Evolutionary conservation across 2,888 invertebrate species (phyloP).

Genomic region (Perithous albicinctus): DNA sequence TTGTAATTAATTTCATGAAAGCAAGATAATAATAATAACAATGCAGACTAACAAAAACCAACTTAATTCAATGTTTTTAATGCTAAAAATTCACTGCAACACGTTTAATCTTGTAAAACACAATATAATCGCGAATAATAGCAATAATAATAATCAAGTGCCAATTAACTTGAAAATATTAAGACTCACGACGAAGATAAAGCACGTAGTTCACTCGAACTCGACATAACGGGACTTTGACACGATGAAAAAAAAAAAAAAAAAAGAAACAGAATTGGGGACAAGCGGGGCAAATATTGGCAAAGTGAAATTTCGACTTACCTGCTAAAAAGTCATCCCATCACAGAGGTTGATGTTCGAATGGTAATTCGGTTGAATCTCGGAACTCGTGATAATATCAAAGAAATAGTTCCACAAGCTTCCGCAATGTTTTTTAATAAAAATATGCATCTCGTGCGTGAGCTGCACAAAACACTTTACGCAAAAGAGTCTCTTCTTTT

Average conservation of each 20-base stretch:
- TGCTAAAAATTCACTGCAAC: background rate
- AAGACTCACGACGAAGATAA: constrained; percentile 3
- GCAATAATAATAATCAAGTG: constrained; percentile 8
- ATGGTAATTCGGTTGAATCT: constrained; percentile 36
- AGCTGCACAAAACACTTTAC: background rate
- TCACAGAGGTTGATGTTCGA: constrained; percentile 50
- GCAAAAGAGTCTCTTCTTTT: background rate
- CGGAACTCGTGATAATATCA: constrained; percentile 18
- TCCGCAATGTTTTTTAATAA: constrained; percentile 45
- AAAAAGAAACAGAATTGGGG: background rate
- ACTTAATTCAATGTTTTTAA: too few species aligned
- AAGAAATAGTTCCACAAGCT: constrained; percentile 44
- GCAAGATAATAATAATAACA: background rate
- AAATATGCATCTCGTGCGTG: constrained; percentile 58
- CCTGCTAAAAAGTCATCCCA: constrained; percentile 58
- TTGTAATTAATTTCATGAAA: too few species aligned
- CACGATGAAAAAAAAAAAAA: constrained; percentile 15
- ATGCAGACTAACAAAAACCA: background rate
- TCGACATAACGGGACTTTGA: constrained; percentile 30
- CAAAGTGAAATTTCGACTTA: constrained; percentile 14
- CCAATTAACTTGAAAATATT: background rate
- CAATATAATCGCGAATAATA: too few species aligned
- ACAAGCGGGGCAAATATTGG: background rate
- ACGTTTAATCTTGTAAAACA: background rate
- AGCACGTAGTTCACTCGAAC: background rate